Evolutionary conservation across 2,888 invertebrate species (phyloP).

Genomic region (Hymenopus coronatus): DNA sequence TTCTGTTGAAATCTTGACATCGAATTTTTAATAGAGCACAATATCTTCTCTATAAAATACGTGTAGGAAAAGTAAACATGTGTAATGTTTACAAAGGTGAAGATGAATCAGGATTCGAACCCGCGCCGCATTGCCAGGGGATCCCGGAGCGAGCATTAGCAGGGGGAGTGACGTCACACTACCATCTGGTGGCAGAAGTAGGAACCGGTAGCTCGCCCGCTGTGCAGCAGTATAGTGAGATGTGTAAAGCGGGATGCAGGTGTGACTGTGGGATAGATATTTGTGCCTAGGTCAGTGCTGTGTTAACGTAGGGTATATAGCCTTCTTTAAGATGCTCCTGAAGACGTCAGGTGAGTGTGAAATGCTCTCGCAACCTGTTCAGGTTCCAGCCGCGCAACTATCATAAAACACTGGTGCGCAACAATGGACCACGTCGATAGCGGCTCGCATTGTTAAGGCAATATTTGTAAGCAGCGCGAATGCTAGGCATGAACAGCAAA

Average conservation of each 20-base stretch:
- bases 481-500: neutral
- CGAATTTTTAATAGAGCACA: too few species aligned
- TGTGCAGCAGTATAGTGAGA: neutral
- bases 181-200: neutral
- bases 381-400: too few species aligned
- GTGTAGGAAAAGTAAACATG: too few species aligned
- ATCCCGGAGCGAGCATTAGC: neutral
- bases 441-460: neutral
- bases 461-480: neutral
- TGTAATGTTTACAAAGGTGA: too few species aligned
- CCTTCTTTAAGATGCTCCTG: neutral
- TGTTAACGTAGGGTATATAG: neutral
- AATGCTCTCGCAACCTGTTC: neutral
- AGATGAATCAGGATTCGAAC: neutral
- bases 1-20: too few species aligned
- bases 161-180: neutral
- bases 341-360: neutral
- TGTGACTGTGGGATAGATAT: neutral
- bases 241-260: neutral
- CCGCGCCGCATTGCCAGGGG: neutral
- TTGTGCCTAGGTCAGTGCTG: neutral
- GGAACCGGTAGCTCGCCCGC: neutral
- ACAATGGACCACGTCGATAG: neutral
- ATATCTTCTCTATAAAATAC: too few species aligned
- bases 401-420: neutral